These are phyloP conservation scores for Microcebus griseorufus DNA, from an alignment of 2,113 vertebrate genomes.

Conservation along the genomic window DNA sequence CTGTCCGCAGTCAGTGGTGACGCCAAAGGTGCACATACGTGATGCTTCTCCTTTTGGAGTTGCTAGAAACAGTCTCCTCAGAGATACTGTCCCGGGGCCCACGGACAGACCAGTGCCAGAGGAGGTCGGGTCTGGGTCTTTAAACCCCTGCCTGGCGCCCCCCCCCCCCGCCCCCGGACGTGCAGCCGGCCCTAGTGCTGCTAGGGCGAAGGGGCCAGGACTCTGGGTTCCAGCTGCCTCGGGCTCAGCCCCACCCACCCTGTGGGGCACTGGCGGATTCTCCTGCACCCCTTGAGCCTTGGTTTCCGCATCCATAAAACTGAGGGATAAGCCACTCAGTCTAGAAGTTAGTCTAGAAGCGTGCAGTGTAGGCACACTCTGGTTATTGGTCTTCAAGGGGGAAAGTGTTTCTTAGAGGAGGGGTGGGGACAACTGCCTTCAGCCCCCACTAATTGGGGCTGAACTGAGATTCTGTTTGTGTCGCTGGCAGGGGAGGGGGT, in stretches of 20 bases:
- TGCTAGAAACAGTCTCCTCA: background rate
- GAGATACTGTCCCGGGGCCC: fast-evolving
- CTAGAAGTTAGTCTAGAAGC: background rate
- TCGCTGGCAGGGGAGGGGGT: fast-evolving
- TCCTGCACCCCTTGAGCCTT: background rate
- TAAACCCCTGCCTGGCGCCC: background rate
- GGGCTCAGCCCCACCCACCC: background rate
- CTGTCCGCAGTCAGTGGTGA: background rate
- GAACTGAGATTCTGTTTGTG: background rate
- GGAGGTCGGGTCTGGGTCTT: background rate
- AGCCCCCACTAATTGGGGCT: fast-evolving
- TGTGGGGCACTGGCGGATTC: background rate
- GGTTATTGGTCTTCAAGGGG: background rate
- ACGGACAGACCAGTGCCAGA: background rate
- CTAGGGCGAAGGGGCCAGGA: background rate
- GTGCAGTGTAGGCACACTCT: background rate
- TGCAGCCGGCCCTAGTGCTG: background rate
- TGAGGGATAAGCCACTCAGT: background rate
- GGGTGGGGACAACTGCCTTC: background rate
- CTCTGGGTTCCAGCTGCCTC: background rate
- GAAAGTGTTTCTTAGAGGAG: background rate
- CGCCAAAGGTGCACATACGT: background rate
- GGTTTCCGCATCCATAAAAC: background rate
- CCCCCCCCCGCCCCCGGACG: fast-evolving
- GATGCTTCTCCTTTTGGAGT: fast-evolving